Base-by-base conservation (phyloP, 2,113 vertebrate genomes). In the Capreolus pygargus region DNA sequence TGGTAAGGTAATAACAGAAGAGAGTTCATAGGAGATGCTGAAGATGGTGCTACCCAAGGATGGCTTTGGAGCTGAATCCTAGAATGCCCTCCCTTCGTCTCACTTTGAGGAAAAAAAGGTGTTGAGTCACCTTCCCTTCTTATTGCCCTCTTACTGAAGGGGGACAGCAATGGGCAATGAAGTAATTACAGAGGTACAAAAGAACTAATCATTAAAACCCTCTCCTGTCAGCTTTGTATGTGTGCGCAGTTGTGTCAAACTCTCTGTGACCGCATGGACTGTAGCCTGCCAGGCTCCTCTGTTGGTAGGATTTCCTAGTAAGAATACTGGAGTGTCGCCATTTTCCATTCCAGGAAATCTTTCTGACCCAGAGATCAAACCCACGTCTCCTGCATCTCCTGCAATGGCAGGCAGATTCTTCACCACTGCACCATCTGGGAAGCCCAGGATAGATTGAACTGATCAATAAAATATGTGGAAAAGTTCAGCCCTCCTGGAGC, bases 301-400 rank as follows among this genome's bases (percentile, higher is more conserved):
- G 21, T 76, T 7, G 7, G 14, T 27, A 27, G 23, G 36, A 27
- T 43, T 76, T 43, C 6, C 23, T 14, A 43, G 36, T 36, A 76
- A 76, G 70, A 43, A 76, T 14, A 43, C 36, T 43, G 70, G 36
- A 43, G 36, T 14, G 70, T 43, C 7, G 36, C 11, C 36, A 14
- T 43, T 76, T 76, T 25, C 36, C 43, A 7, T 23, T 43, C 12
- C 70, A 43, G 36, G 70, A 43, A 25, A 43, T 27, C 70, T 76
- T 76, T 25, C 36, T 76, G 70, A 43, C 70, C 21, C 70, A 43
- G 70, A 25, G 70, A 76, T 27, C 70, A 43, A 76, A 76, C 11
- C 5, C 21, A 0, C 0, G 0, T 74, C 70, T 74, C 21, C 25
- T 43, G n/a, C 21, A 43, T 76, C 36, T 74, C 11, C 36, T 43